Percentiles rank a stretch among this genome's conserved stretches.
These are phyloP conservation scores for Hydropsyche tenuis DNA, from an alignment of 1,140 invertebrate genomes.

Conservation along the genomic window DNA sequence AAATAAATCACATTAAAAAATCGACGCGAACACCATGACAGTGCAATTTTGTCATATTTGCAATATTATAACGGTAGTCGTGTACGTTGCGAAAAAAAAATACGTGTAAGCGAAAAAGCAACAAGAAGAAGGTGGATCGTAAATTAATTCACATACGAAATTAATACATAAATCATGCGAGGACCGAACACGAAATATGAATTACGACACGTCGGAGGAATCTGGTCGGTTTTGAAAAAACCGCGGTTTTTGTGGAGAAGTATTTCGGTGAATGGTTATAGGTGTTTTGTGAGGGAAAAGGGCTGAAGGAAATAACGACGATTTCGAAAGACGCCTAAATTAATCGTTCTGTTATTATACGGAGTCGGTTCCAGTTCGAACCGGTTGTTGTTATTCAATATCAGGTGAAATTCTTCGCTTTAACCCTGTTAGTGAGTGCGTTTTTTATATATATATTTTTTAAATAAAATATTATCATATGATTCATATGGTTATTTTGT, in stretches of 20 bases:
- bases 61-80: slow-evolving; percentile 1
- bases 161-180: slow-evolving; percentile 27
- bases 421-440: neutral
- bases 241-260: no score
- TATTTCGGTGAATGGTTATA: no score
- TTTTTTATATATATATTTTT: no score
- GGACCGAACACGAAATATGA: slow-evolving; percentile 6
- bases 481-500: no score
- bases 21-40: no score
- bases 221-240: slow-evolving; percentile 7
- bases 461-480: no score
- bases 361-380: neutral
- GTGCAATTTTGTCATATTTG: neutral
- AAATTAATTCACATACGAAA: slow-evolving; percentile 29
- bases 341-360: no score
- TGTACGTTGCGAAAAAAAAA: neutral
- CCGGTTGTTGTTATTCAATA: slow-evolving; percentile 18
- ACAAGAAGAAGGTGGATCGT: slow-evolving; percentile 28
- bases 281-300: no score
- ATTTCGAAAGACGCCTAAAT: no score
- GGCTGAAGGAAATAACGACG: no score
- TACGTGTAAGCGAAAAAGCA: neutral
- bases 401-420: slow-evolving; percentile 23
- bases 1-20: neutral
- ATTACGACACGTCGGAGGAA: slow-evolving; percentile 12